These are phyloP conservation scores for Abramis brama DNA, from an alignment of 2,113 vertebrate species.

Conservation along the genomic window DNA sequence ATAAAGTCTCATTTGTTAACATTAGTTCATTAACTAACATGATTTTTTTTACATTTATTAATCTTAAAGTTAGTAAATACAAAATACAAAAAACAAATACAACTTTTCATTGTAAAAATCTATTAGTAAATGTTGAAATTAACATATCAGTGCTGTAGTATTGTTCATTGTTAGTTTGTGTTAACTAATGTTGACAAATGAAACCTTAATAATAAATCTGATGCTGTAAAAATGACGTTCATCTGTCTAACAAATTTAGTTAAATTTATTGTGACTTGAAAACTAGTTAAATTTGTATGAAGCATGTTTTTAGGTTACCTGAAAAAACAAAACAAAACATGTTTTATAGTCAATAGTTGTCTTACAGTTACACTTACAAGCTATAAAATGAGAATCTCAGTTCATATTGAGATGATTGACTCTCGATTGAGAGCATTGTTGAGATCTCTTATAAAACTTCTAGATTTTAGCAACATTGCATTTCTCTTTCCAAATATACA, in stretches of 20 bases:
- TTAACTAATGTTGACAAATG: no score
- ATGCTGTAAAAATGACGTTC: not conserved
- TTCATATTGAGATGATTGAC: not conserved
- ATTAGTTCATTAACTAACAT: no score
- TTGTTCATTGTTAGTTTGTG: no score
- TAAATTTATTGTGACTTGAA: not conserved
- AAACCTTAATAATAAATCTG: not conserved
- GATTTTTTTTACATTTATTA: no score
- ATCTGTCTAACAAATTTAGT: not conserved
- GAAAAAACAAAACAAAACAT: not conserved
- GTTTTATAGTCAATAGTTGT: not conserved
- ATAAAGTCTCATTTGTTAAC: no score
- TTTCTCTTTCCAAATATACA: not conserved
- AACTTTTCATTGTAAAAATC: no score
- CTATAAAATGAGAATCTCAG: not conserved
- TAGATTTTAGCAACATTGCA: not conserved
- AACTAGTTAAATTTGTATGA: not conserved
- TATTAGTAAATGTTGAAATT: no score
- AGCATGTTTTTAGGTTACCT: not conserved
- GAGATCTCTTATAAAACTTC: not conserved
- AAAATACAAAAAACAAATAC: no score
- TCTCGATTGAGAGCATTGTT: not conserved
- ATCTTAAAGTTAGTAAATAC: no score
- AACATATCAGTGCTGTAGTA: no score
- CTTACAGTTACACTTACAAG: not conserved